Evolutionary conservation across 2,888 invertebrate species (phyloP), one percentile per base, ranked within the genome.

Genomic region (Galerucella calmariensis): DNA sequence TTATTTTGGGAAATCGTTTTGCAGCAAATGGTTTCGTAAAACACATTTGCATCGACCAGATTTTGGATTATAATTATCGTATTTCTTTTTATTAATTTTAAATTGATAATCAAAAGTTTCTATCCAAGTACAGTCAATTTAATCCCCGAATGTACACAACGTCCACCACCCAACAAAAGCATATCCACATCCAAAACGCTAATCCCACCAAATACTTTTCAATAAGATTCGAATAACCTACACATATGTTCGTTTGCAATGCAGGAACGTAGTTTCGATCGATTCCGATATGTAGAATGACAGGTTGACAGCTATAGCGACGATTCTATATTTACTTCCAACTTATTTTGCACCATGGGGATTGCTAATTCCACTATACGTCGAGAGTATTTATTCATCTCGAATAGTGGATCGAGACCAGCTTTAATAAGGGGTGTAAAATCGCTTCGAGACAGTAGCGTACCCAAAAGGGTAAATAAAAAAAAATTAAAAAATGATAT

Each of bases 221-320:
- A 87, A 87, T 87, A 84, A 82, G 87, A 88, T 85, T 87, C 87
- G 86, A 86, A 88, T 88, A 87, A 87, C 86, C 86, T 84, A 86
- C 88, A 87, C 88, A 88, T 88, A 88, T 88, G 88, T 86, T 88
- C 86, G 86, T 82, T 83, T 86, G 81, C 82, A 83, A 84, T 81
- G 80, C 76, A 76, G 83, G 83, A 86, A 85, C 79, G 67, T 75
- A 85, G 80, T 84, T 82, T 85, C 69, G 85, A 82, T 72, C 10
- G 12, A 14, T 4, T 16, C 10, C 35, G 59, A 27, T 4, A 0
- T 14, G 1, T 35, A 53, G 20, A 58, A 24, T 59, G 53, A 16
- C 24, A 58, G 46, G 41, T 48, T 27, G 59, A 27, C 58, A 9
- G 56, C 1, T 12, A 51, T 16, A 12, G 20, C 44, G 20, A 9